Conservation (phyloP, 2,113 vertebrate genomes). For the Melanostigma gelatinosum region DNA sequence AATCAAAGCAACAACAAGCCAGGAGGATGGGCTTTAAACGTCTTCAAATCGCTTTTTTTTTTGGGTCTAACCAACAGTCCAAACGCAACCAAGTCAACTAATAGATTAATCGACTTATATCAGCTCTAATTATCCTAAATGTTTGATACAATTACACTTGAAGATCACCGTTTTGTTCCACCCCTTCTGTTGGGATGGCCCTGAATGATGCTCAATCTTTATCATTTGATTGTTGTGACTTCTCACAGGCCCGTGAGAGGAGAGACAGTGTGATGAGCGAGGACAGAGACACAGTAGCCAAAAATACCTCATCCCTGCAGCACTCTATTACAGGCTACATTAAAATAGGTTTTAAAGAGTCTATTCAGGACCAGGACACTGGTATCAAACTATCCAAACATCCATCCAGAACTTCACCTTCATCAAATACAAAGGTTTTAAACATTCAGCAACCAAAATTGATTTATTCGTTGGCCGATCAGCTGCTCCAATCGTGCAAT, state of each 20-base stretch:
- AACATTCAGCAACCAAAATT: neutral
- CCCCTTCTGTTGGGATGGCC: neutral
- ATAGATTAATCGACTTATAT: no score
- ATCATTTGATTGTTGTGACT: neutral
- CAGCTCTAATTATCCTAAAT: neutral
- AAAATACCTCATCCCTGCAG: no score
- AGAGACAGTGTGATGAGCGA: neutral
- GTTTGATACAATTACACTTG: neutral
- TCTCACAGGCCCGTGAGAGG: neutral
- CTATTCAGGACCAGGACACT: neutral
- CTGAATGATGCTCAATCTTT: neutral
- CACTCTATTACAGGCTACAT: no score
- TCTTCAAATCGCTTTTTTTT: neutral
- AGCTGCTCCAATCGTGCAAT: conserved; percentile 1
- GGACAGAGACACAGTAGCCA: no score
- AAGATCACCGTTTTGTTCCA: neutral
- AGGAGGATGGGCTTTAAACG: neutral
- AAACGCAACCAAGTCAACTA: neutral
- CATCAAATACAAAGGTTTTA: neutral
- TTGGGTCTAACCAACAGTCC: neutral
- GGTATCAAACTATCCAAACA: neutral
- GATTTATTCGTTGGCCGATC: conserved; percentile 12
- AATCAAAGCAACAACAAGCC: neutral
- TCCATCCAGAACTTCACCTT: neutral
- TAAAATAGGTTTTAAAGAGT: neutral